Evolutionary conservation across 1,140 invertebrate species (phyloP).

Genomic region (Pogonomyrmex californicus): DNA sequence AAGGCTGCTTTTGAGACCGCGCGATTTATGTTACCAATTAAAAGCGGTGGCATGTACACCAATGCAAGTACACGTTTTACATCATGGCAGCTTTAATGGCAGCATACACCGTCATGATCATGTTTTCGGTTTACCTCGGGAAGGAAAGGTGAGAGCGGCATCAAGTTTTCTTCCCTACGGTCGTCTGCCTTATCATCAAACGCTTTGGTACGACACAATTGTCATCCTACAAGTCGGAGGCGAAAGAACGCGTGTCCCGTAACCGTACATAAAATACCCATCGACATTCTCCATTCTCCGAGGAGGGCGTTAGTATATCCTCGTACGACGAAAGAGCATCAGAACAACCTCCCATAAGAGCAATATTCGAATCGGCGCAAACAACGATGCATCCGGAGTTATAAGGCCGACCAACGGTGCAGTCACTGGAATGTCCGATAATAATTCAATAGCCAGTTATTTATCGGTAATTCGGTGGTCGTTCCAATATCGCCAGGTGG

Average conservation of each 20-base stretch:
- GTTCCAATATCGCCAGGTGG: constrained; percentile 74
- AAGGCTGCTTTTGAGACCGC: constrained; percentile 50
- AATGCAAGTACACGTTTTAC: constrained; percentile 50
- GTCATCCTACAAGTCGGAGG: not conserved
- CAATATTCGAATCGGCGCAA: constrained; percentile 42
- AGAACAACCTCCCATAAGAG: constrained; percentile 15
- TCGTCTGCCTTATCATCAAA: not conserved
- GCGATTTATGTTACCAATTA: constrained; percentile 64
- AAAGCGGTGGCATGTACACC: constrained; percentile 54
- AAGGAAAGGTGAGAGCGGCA: not conserved
- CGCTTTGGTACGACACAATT: not conserved
- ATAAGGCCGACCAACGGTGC: constrained; percentile 21
- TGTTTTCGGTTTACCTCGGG: constrained; percentile 30
- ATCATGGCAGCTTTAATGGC: constrained; percentile 46
- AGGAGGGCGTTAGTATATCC: constrained; percentile 21
- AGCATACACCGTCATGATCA: constrained; percentile 26
- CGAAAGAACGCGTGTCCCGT: constrained; percentile 44
- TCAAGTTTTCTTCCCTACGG: not conserved
- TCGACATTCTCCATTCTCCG: constrained; percentile 40
- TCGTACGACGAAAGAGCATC: constrained; percentile 25
- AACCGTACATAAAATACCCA: constrained; percentile 40
- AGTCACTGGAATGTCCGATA: constrained; percentile 40
- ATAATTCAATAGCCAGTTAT: constrained; percentile 77
- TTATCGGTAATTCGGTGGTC: constrained; percentile 75
- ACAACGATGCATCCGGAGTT: constrained; percentile 27